A percentile compares a stretch with the other conserved stretches of the same genome.
These are phyloP conservation scores for Ichneumon xanthorius DNA, from an alignment of 2,888 invertebrate species.

Conservation along the genomic window DNA sequence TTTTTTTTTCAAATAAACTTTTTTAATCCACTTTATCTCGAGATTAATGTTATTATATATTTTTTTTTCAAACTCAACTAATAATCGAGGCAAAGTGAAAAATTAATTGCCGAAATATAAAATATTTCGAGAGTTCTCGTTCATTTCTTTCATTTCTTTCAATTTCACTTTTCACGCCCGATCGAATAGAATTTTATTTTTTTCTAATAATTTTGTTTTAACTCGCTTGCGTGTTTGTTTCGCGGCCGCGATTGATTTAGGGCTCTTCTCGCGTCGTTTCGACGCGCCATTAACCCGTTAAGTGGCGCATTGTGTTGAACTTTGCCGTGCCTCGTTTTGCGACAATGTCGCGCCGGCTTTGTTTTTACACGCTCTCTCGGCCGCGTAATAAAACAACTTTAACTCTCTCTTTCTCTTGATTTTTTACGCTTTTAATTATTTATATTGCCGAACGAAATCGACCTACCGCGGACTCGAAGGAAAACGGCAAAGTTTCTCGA, in stretches of 20 bases:
- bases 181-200: not conserved
- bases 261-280: slow-evolving; percentile 61
- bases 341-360: slow-evolving; percentile 40
- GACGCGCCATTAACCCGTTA: slow-evolving; percentile 65
- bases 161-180: not conserved
- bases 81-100: no score
- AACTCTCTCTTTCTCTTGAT: not conserved
- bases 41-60: no score
- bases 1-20: no score
- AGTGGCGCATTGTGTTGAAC: slow-evolving; percentile 65
- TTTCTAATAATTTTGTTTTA: not conserved
- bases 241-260: slow-evolving; percentile 59
- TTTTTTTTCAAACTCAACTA: no score
- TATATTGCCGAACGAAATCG: slow-evolving; percentile 53
- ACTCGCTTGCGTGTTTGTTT: not conserved
- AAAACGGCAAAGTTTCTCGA: slow-evolving; percentile 1
- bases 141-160: not conserved
- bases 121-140: not conserved
- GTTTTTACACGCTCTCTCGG: slow-evolving; percentile 5
- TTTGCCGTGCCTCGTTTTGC: slow-evolving; percentile 64
- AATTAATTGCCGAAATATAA: no score
- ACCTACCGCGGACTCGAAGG: slow-evolving; percentile 27
- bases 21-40: no score
- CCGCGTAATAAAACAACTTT: not conserved
- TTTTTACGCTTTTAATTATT: not conserved